Conservation (phyloP, 2,888 invertebrate species). For the Orthonevra nobilis region DNA sequence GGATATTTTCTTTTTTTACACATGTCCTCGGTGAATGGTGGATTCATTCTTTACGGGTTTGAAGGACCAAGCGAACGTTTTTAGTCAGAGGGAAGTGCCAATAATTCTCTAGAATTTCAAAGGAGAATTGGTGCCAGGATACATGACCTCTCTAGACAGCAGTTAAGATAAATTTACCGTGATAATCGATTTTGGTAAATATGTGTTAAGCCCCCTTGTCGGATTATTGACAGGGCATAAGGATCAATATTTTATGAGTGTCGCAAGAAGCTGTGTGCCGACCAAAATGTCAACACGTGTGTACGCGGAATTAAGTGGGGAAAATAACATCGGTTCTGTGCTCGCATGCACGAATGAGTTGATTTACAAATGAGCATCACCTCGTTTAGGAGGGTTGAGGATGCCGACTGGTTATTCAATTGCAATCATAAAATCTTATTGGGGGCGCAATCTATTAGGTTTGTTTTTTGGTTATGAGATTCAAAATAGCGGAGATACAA, state of each 20-base stretch:
- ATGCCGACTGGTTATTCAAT: not conserved
- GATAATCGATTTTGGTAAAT: slow-evolving; percentile 62
- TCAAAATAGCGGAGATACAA: no score
- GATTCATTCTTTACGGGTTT: slow-evolving; percentile 24
- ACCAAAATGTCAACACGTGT: slow-evolving; percentile 57
- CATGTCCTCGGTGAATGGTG: slow-evolving; percentile 1
- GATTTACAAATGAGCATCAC: slow-evolving; percentile 41
- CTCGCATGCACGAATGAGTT: slow-evolving; percentile 40
- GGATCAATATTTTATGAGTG: slow-evolving; percentile 21
- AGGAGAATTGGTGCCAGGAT: slow-evolving; percentile 1
- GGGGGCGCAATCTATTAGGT: no score
- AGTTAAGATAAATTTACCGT: slow-evolving; percentile 66
- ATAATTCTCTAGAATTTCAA: slow-evolving; percentile 57
- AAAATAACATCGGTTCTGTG: slow-evolving; percentile 44
- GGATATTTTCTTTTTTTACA: slow-evolving; percentile 47
- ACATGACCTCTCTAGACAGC: slow-evolving; percentile 16
- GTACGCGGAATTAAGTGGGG: slow-evolving; percentile 11
- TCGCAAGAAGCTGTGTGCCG: not conserved
- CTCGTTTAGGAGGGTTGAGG: not conserved
- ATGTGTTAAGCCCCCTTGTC: slow-evolving; percentile 23
- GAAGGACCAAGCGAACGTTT: slow-evolving; percentile 35
- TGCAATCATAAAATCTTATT: no score
- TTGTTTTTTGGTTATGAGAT: no score
- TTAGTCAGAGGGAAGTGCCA: slow-evolving; percentile 25
- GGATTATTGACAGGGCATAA: slow-evolving; percentile 9